Base-by-base conservation (phyloP, 2,113 vertebrate genomes). In the Tragelaphus strepsiceros region DNA sequence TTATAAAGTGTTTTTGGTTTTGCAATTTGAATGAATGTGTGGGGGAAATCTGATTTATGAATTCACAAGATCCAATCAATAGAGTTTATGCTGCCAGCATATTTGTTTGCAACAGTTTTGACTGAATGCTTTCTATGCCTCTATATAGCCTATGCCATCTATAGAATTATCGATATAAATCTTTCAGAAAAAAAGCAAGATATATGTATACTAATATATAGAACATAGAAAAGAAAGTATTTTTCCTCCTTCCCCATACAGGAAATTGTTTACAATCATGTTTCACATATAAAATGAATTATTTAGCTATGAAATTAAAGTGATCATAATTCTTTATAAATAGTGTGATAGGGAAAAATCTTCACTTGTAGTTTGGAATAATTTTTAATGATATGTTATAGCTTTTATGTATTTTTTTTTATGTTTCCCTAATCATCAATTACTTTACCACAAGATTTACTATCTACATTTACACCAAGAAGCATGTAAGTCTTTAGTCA, bases 71-170 rank as follows among this genome's bases (percentile, higher is more conserved):
- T 4, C 5, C n/a, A 67, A 91, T 92, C 56, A 62, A 92, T 96
- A 92, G 24, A 86, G 35, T 95, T 81, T 97, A 96, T 89, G 30
- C 56, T 97, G 35, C 14, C 39, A 95, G 86, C 61, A 59, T 71
- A 92, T 88, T 97, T 71, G 35, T 85, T 94, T 56, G 39, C n/a
- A 96, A 67, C 54, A 88, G 43, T 88, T 96, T 96, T 97, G 96
- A 78, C 43, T 94, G 88, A 88, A 89, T 94, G 35, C 7, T 80
- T 89, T 97, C 88, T 85, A 56, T 88, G 54, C 9, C 17, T 90
- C n/a, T 14, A 16, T 90, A 53, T 16, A 82, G n/a, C 4, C 39
- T 67, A 58, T 21, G 46, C 7, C 28, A 32, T 74, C 64, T 83
- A 74, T 28, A 77, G 16, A 94, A 77, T 7, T 51, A 43, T 7